Conservation (phyloP, 1,140 invertebrate species). For the Mycetomoellerius zeteki region DNA sequence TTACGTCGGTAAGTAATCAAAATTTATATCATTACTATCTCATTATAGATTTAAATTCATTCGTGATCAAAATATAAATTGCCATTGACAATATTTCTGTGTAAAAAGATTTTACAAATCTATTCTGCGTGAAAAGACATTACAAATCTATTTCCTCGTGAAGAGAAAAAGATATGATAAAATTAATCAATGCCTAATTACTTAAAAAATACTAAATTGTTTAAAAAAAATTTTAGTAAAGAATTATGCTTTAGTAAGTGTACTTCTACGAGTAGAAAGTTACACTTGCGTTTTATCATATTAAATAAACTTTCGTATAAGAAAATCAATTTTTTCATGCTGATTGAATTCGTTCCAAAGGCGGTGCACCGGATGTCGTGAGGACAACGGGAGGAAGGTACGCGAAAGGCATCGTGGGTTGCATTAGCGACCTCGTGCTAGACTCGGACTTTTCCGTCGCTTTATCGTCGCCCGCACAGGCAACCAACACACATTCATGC, state of each 20-base stretch:
- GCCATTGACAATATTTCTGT: not conserved
- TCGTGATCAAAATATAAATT: not conserved
- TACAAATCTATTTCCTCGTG: not conserved
- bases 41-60: not conserved
- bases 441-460: conserved; percentile 92
- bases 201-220: not conserved
- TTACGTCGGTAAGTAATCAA: conserved; percentile 91
- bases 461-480: conserved; percentile 88
- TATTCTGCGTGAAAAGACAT: no score
- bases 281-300: not conserved
- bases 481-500: conserved; percentile 87
- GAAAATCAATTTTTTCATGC: not conserved
- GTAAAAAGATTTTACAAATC: not conserved
- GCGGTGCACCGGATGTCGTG: conserved; percentile 92
- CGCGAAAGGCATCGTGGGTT: conserved; percentile 92
- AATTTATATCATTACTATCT: not conserved
- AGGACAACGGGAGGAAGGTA: conserved; percentile 90
- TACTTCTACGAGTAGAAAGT: not conserved
- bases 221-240: not conserved
- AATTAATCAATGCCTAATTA: not conserved
- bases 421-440: conserved; percentile 93
- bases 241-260: not conserved
- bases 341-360: conserved; percentile 82
- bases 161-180: not conserved
- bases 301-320: not conserved